Evolutionary conservation across 2,797 vertebrate genomes (phyloP).

Genomic region (Lutjanus campechanus): DNA sequence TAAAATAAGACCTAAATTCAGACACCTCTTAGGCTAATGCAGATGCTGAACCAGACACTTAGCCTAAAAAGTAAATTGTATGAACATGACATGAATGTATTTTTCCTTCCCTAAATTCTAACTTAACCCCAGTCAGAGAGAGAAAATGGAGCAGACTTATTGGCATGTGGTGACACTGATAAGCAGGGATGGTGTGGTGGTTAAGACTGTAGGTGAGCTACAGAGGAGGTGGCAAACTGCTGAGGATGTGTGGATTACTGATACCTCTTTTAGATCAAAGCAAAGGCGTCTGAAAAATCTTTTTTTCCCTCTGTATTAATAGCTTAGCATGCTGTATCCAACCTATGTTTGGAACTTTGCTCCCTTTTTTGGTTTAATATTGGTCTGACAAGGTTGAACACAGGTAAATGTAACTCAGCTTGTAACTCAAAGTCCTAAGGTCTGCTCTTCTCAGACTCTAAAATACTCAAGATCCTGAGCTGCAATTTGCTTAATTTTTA

Average conservation of each 20-base stretch:
- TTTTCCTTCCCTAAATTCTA: neutral
- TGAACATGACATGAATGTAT: neutral
- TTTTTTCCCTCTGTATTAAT: conserved; percentile 6
- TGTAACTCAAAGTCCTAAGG: neutral
- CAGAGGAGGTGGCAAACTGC: conserved; percentile 44
- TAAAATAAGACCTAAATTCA: conserved; percentile 34
- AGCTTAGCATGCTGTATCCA: conserved; percentile 8
- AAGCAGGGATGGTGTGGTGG: neutral
- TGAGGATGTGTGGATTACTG: conserved; percentile 41
- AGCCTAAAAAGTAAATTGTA: neutral
- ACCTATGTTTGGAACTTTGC: neutral
- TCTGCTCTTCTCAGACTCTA: neutral
- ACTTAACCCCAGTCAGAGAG: neutral
- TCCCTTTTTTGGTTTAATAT: neutral
- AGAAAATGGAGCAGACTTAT: conserved; percentile 17
- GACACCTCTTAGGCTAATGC: conserved; percentile 12
- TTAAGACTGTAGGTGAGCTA: conserved; percentile 26
- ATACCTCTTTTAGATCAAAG: conserved; percentile 44
- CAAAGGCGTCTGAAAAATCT: neutral
- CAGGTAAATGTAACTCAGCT: neutral
- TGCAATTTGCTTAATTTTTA: neutral
- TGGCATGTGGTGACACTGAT: conserved; percentile 37
- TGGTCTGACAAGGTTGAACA: neutral
- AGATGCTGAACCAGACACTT: conserved; percentile 11
- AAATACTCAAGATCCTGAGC: neutral